Evolutionary conservation across 2,113 vertebrate genomes (phyloP).

Genomic region (Dromaius novaehollandiae): DNA sequence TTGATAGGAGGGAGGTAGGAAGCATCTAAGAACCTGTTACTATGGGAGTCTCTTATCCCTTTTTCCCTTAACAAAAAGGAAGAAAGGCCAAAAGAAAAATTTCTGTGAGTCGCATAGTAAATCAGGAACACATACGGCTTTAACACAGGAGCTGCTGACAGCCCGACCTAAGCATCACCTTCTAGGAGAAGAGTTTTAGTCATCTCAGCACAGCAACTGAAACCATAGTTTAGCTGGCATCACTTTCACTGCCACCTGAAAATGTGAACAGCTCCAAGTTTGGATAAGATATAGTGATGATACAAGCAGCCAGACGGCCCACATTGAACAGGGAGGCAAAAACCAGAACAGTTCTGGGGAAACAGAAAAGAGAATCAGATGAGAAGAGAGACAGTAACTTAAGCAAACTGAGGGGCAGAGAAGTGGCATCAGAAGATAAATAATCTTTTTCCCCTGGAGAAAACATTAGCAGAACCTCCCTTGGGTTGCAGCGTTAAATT

Average conservation of each 20-base stretch:
- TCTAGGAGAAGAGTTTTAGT: neutral
- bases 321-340: neutral
- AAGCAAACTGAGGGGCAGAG: neutral
- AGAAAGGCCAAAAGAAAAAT: too few species aligned
- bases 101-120: neutral
- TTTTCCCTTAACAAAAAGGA: neutral
- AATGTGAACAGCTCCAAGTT: neutral
- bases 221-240: neutral
- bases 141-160: neutral
- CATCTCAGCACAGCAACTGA: neutral
- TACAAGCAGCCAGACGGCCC: neutral
- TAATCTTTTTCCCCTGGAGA: neutral
- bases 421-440: neutral
- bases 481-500: neutral
- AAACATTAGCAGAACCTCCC: slow-evolving; percentile 11
- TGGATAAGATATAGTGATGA: neutral
- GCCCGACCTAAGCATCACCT: neutral
- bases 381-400: neutral
- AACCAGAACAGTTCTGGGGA: neutral
- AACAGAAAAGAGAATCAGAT: neutral
- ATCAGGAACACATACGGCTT: neutral
- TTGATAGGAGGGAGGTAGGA: neutral
- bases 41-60: neutral
- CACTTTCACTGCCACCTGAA: neutral
- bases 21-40: neutral